These are phyloP conservation scores for Triplophysa siluroides DNA, from an alignment of 2,113 vertebrate genomes.

Conservation along the genomic window DNA sequence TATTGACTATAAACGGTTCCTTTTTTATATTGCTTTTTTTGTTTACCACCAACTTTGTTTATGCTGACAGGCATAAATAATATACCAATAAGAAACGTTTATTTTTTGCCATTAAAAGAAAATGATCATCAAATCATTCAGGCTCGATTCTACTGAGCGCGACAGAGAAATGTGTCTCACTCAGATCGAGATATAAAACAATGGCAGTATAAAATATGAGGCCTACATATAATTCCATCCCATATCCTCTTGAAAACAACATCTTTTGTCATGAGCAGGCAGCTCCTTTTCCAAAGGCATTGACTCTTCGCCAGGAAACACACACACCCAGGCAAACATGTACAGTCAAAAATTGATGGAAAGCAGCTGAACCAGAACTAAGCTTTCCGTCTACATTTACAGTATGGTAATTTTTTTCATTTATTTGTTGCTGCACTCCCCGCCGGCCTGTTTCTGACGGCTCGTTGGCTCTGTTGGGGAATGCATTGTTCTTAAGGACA, in stretches of 20 bases:
- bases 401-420: constrained; percentile 11
- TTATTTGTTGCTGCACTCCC: neutral
- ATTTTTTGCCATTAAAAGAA: neutral
- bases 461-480: constrained; percentile 25
- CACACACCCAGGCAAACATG: neutral
- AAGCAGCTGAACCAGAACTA: constrained; percentile 18
- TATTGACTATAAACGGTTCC: neutral
- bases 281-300: neutral
- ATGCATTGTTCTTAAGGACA: constrained; percentile 37
- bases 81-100: neutral
- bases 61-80: no score
- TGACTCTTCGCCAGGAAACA: constrained; percentile 17
- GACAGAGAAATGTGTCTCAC: constrained; percentile 12
- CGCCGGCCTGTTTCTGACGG: neutral
- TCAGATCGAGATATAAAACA: constrained; percentile 25
- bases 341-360: neutral
- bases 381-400: constrained; percentile 32
- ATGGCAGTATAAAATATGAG: constrained; percentile 36
- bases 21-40: neutral
- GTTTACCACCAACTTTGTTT: neutral
- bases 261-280: constrained; percentile 29
- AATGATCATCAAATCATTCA: neutral
- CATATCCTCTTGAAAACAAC: constrained; percentile 10
- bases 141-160: neutral
- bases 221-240: constrained; percentile 6